Percentiles rank a stretch among this genome's conserved stretches.
These are phyloP conservation scores for Baryphthengus martii DNA, from an alignment of 2,113 vertebrate species.

Conservation along the genomic window DNA sequence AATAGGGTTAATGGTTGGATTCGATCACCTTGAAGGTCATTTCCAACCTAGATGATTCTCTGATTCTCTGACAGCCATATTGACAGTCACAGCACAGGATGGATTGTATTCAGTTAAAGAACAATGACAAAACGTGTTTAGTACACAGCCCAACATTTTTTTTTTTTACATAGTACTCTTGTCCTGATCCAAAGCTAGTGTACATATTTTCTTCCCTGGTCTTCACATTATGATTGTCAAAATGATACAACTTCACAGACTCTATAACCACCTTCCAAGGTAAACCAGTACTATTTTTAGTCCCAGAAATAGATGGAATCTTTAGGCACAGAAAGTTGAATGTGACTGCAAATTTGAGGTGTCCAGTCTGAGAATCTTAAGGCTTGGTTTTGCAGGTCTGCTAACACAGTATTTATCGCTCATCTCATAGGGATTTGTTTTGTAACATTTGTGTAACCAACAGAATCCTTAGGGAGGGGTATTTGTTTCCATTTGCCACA, in stretches of 20 bases:
- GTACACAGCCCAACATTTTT: neutral
- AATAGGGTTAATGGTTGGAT: too few relatives aligned
- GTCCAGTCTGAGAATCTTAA: neutral
- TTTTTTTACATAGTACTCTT: neutral
- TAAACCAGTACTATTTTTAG: neutral
- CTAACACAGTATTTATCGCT: neutral
- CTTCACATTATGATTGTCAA: neutral
- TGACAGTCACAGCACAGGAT: neutral
- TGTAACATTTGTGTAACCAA: neutral
- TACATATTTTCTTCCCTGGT: neutral
- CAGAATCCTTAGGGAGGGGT: neutral
- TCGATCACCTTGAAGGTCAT: too few relatives aligned
- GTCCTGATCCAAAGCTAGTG: neutral
- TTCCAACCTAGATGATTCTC: too few relatives aligned
- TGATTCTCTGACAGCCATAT: neutral
- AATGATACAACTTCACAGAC: neutral
- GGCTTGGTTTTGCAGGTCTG: neutral
- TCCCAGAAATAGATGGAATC: neutral
- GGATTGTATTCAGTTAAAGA: neutral
- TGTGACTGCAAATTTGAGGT: neutral
- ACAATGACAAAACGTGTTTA: neutral
- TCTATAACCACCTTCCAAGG: neutral
- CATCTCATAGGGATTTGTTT: neutral
- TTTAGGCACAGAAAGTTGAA: neutral
- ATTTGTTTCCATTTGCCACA: neutral